Base-by-base conservation (phyloP, 1,140 invertebrate species). In the Carposina sasakii region DNA sequence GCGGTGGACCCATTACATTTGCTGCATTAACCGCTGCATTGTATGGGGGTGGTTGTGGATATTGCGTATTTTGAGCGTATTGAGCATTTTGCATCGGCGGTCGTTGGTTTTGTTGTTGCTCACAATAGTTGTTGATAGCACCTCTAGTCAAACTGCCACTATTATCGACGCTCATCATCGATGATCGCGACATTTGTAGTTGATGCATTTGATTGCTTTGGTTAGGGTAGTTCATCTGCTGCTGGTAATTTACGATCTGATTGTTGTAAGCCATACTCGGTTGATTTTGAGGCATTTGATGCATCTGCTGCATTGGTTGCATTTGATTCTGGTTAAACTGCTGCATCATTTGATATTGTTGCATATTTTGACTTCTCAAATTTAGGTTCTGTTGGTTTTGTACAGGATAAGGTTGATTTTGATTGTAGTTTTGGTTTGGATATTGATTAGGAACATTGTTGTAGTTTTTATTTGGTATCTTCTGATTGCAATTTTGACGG, bases 221-320 rank as follows among this genome's bases (percentile, higher is more conserved):
- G 48, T 82, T 87, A 0, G 60, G 43, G 10, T 82, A 74, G 31
- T 76, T 85, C 6, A 71, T 51, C 1, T 76, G 78, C 44, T 85
- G 81, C 30, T 81, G 86, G 26, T 79, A 86, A 16, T 88, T 87
- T 46, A 84, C 54, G 54, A 73, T 70, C 37, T 81, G 75, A 17
- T 76, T 77, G 33, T 67, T 75, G 42, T 76, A 81, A 4, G 57
- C 48, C 59, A 76, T 39, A 3, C 22, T 17, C 9, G 20, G 20
- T 12, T 21, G 22, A 20, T 20, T 20, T 5, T 21, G 66, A 23
- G 71, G 70, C 28, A 67, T 66, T 41, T 56, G 60, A 15, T 44
- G 54, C 43, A 65, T 54, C 8, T 40, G 23, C 6, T 54, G 54
- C 40, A 67, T 57, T n/a, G n/a, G n/a, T 39, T 39, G 36, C 8